These are phyloP conservation scores for Aleiodes alternator DNA, from an alignment of 2,888 invertebrate genomes.

Conservation along the genomic window DNA sequence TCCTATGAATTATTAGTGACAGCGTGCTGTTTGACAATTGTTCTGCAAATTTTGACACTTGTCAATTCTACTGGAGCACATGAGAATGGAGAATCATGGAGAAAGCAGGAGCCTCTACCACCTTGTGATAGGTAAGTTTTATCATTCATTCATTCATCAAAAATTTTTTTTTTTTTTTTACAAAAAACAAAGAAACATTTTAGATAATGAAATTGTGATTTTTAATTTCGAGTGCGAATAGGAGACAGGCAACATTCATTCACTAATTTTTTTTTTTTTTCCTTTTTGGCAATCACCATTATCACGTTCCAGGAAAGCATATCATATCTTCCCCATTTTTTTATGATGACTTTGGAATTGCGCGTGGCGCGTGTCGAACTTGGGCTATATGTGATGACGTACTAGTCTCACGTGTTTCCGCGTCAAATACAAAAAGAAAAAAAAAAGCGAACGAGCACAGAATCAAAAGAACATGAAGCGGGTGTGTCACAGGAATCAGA, in stretches of 20 bases:
- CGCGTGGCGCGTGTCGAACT: constrained; percentile 11
- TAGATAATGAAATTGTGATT: too few relatives aligned
- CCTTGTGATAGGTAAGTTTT: constrained; percentile 72
- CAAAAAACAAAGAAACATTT: background rate
- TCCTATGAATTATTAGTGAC: constrained; percentile 12
- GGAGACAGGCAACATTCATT: too few relatives aligned
- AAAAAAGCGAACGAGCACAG: constrained; percentile 19
- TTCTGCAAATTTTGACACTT: constrained; percentile 1
- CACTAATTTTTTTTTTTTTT: too few relatives aligned
- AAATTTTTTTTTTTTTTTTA: background rate
- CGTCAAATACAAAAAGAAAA: constrained; percentile 33
- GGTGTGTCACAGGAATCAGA: constrained; percentile 53
- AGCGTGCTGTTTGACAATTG: constrained; percentile 13
- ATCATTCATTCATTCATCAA: background rate
- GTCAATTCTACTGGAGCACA: constrained; percentile 15
- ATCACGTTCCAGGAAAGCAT: background rate
- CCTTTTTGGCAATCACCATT: background rate
- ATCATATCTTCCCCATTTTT: background rate
- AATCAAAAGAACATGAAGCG: constrained; percentile 43
- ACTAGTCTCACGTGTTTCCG: constrained; percentile 45
- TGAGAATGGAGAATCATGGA: constrained; percentile 43
- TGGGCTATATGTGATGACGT: constrained; percentile 9
- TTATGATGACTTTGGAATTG: background rate
- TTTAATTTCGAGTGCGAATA: too few relatives aligned
- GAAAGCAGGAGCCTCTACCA: constrained; percentile 58